Conservation (phyloP, 2,888 invertebrate genomes). For the Crocallis elinguaria region DNA sequence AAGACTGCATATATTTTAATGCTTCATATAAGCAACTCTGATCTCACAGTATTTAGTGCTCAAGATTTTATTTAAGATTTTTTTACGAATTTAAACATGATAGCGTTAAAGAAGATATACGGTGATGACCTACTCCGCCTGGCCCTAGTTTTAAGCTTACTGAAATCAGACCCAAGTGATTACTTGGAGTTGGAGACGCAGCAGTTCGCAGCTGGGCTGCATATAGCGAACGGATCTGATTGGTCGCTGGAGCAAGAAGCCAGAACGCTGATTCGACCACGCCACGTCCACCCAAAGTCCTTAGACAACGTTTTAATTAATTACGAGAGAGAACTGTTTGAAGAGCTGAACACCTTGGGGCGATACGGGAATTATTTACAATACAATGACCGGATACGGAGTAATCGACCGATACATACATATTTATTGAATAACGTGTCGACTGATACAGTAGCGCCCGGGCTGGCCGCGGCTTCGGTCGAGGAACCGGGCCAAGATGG, state of each 20-base stretch:
- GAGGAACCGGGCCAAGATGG: slow-evolving; percentile 58
- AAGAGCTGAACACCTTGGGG: slow-evolving; percentile 89
- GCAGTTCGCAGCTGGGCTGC: slow-evolving; percentile 83
- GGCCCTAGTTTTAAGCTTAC: slow-evolving; percentile 91
- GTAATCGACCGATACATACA: slow-evolving; percentile 74
- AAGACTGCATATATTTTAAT: slow-evolving; percentile 24
- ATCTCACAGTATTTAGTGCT: slow-evolving; percentile 78
- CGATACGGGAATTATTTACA: slow-evolving; percentile 63
- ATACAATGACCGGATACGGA: slow-evolving; percentile 77
- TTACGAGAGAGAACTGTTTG: slow-evolving; percentile 90
- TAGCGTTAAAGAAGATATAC: slow-evolving; percentile 92
- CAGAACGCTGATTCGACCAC: slow-evolving; percentile 83
- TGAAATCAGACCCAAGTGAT: slow-evolving; percentile 90
- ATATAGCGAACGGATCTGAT: slow-evolving; percentile 87
- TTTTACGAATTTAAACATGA: slow-evolving; percentile 78
- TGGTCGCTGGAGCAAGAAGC: slow-evolving; percentile 86
- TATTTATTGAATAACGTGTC: slow-evolving; percentile 80
- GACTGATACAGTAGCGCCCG: slow-evolving; percentile 73
- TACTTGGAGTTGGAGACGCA: slow-evolving; percentile 85
- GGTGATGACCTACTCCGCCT: slow-evolving; percentile 92
- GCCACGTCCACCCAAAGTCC: slow-evolving; percentile 89
- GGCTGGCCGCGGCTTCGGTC: slow-evolving; percentile 61
- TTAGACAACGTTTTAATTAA: slow-evolving; percentile 88
- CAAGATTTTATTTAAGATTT: slow-evolving; percentile 48
- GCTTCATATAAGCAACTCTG: slow-evolving; percentile 45